phyloP scores from a whole-genome alignment of 2,888 invertebrate genomes.

The Thymelicus acteon region DNA sequence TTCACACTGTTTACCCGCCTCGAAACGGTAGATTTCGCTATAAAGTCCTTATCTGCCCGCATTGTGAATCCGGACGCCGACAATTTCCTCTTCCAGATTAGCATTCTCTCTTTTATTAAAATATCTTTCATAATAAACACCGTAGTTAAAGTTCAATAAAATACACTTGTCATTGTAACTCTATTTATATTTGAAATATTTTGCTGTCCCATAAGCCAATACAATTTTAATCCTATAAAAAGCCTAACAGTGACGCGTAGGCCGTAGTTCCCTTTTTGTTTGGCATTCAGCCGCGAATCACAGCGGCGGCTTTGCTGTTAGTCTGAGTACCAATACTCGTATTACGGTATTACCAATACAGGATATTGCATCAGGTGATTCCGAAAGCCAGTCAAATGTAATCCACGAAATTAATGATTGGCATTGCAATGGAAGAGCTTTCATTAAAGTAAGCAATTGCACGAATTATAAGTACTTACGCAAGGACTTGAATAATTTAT shows the following conservation, averaged over 20 bases:
- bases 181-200: constrained; percentile 14
- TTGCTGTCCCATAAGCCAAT: background rate
- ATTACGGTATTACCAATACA: background rate
- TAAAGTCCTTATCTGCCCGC: constrained; percentile 79
- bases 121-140: background rate
- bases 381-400: background rate
- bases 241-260: constrained; percentile 20
- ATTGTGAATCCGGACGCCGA: constrained; percentile 70
- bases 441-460: no score
- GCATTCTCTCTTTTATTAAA: constrained; percentile 46
- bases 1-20: constrained; percentile 58
- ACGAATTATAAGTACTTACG: no score
- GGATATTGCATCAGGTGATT: constrained; percentile 9
- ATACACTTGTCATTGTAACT: background rate
- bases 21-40: constrained; percentile 61
- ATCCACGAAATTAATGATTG: background rate
- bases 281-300: constrained; percentile 4
- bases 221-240: constrained; percentile 10
- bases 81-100: constrained; percentile 79
- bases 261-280: constrained; percentile 11
- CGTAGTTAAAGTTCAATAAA: background rate
- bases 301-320: constrained; percentile 4
- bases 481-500: no score
- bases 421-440: no score
- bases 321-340: background rate